These are phyloP conservation scores for Etheostoma cragini DNA, from an alignment of 2,113 vertebrate genomes.

Conservation along the genomic window DNA sequence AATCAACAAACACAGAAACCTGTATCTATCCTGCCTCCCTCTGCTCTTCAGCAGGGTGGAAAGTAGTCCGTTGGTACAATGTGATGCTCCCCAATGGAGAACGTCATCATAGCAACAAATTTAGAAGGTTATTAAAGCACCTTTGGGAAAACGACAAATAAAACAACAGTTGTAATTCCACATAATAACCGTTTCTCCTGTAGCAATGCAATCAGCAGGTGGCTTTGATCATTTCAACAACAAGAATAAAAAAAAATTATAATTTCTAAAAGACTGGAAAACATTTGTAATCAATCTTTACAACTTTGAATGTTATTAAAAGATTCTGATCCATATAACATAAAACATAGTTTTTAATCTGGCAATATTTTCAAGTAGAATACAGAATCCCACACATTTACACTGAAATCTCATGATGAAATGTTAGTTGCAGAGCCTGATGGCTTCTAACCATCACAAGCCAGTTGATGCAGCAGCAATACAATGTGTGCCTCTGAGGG, in stretches of 20 bases:
- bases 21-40: not conserved
- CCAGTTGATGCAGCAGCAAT: slow-evolving; percentile 15
- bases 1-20: not conserved
- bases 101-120: slow-evolving; percentile 43
- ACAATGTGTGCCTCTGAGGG: slow-evolving; percentile 3
- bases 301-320: not conserved
- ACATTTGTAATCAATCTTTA: not conserved
- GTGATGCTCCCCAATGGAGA: slow-evolving; percentile 33
- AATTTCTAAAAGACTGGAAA: not conserved
- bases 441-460: not conserved
- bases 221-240: too few species aligned
- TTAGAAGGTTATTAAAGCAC: slow-evolving; percentile 49
- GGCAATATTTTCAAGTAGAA: too few species aligned
- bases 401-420: too few species aligned
- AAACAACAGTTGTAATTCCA: slow-evolving; percentile 50
- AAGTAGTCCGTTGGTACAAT: not conserved
- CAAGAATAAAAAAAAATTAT: too few species aligned
- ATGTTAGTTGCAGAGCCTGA: too few species aligned
- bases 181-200: not conserved
- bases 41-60: not conserved
- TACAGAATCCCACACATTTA: not conserved
- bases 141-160: slow-evolving; percentile 52
- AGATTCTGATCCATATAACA: not conserved
- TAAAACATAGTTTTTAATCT: too few species aligned
- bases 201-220: slow-evolving; percentile 4